Percentiles rank a stretch among this genome's conserved stretches.
These are phyloP conservation scores for Choristoneura fumiferana DNA, from an alignment of 1,140 invertebrate genomes.

Conservation along the genomic window DNA sequence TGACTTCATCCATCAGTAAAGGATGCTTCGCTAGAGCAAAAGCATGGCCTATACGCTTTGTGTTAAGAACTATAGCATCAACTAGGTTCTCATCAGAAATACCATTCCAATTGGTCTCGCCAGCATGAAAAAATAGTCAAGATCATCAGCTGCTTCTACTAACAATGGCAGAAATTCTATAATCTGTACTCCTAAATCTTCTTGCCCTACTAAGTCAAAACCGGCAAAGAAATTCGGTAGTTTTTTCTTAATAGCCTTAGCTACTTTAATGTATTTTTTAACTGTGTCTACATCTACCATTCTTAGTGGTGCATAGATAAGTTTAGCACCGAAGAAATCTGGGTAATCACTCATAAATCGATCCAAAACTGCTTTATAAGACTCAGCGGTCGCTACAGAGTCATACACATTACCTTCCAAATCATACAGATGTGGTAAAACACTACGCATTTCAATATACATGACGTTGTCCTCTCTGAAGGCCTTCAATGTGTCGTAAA, in stretches of 20 bases:
- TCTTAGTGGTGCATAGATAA: slow-evolving; percentile 84
- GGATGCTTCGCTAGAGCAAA: slow-evolving; percentile 88
- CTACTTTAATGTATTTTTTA: slow-evolving; percentile 72
- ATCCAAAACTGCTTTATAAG: slow-evolving; percentile 80
- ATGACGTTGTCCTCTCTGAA: slow-evolving; percentile 88
- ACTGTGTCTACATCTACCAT: slow-evolving; percentile 53
- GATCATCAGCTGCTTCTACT: slow-evolving; percentile 59
- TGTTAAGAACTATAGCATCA: slow-evolving; percentile 87
- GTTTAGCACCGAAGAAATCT: slow-evolving; percentile 84
- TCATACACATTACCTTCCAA: slow-evolving; percentile 80
- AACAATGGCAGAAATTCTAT: slow-evolving; percentile 79
- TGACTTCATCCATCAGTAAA: slow-evolving; percentile 80
- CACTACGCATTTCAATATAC: slow-evolving; percentile 86
- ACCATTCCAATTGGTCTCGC: slow-evolving; percentile 89
- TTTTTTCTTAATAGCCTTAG: slow-evolving; percentile 67
- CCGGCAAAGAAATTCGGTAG: slow-evolving; percentile 82
- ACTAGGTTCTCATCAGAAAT: slow-evolving; percentile 85
- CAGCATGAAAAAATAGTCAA: slow-evolving; percentile 89
- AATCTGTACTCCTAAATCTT: slow-evolving; percentile 83
- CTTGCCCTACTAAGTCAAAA: slow-evolving; percentile 88
- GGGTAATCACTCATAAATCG: slow-evolving; percentile 80
- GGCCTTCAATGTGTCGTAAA: slow-evolving; percentile 84
- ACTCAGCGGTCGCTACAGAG: slow-evolving; percentile 76
- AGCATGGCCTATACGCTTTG: slow-evolving; percentile 84
- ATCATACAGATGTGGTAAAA: slow-evolving; percentile 81